These are phyloP conservation scores for Clavelina lepadiformis DNA, from an alignment of 23 tunicate species.

Conservation along the genomic window DNA sequence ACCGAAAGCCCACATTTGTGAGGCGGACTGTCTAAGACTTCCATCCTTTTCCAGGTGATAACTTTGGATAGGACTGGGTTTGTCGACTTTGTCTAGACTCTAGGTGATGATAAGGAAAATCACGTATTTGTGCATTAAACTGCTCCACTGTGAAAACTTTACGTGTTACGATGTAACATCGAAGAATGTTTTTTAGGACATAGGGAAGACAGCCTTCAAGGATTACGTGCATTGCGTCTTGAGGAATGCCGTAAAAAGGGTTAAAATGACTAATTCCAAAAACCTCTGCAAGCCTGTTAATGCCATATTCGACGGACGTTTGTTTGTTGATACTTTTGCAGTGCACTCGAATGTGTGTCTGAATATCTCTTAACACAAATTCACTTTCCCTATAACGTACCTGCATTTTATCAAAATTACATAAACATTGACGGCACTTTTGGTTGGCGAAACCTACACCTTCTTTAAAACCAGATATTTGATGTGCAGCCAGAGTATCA, in stretches of 20 bases:
- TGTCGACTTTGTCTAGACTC: conserved; percentile 6
- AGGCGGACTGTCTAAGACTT: conserved; percentile 13
- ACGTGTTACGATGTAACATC: neutral
- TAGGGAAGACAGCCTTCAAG: conserved; percentile 15
- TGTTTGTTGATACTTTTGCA: conserved; percentile 8
- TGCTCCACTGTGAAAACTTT: conserved; percentile 6
- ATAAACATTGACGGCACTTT: conserved; percentile 9
- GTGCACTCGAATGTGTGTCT: conserved; percentile 9
- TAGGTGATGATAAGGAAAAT: conserved; percentile 4
- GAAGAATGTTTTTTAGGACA: neutral
- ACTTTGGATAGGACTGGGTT: neutral
- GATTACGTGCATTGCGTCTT: conserved; percentile 18
- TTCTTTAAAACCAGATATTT: conserved; percentile 19
- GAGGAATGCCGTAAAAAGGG: conserved; percentile 6
- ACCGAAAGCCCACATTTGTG: conserved; percentile 13
- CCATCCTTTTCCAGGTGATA: neutral
- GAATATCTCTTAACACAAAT: conserved; percentile 7
- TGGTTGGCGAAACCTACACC: conserved; percentile 17
- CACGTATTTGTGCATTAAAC: conserved; percentile 6
- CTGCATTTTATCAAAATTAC: neutral
- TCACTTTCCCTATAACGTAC: neutral
- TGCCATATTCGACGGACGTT: conserved; percentile 1
- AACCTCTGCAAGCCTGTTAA: conserved; percentile 8
- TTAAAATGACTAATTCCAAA: conserved; percentile 9
- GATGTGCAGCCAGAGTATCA: conserved; percentile 14